Base-by-base conservation (phyloP, 2,888 invertebrate species). In the Agrochola circellaris region DNA sequence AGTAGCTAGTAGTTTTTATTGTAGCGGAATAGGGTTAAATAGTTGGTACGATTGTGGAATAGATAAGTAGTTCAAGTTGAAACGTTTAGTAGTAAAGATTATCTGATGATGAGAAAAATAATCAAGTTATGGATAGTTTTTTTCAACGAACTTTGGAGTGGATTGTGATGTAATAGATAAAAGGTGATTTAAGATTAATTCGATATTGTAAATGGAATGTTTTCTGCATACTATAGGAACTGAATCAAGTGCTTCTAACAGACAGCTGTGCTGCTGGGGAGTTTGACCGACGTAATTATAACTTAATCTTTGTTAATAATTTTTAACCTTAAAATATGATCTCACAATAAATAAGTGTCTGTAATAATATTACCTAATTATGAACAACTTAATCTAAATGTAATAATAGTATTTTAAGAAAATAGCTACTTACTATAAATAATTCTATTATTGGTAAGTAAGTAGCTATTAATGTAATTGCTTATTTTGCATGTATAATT, bases 11-110 rank as follows among this genome's bases (percentile, higher is more conserved):
- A 17, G 51, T 84, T 81, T 86, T 75, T 83, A 66, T 38, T 84
- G 51, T 38, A 45, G 38, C 13, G 13, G 54, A 82, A 77, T 84
- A 72, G 62, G 68, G 61, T 74, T 82, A 66, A 85, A 77, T 77
- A 82, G 72, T 75, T 66, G 45, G 65, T 56, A 69, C 73, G 73
- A 13, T 45, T 23, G 8, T 13, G 68, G 70, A 65, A 76, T 85
- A 71, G 60, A 51, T 64, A 73, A 84, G 30, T 54, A 70, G 68
- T n/a, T 73, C 3, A 6, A 71, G 42, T 75, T 9, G 48, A 38
- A 42, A 67, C n/a, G 15, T 30, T 66, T 62, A 26, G 61, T 17
- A 48, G 38, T 51, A 15, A 67, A 58, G 48, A 67, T 75, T 56
- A 51, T 56, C n/a, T 23, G 8, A n/a, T 62, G 5, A 45, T 51